Conservation (phyloP, 2,888 invertebrate species). For the Chrysolina oricalcia region DNA sequence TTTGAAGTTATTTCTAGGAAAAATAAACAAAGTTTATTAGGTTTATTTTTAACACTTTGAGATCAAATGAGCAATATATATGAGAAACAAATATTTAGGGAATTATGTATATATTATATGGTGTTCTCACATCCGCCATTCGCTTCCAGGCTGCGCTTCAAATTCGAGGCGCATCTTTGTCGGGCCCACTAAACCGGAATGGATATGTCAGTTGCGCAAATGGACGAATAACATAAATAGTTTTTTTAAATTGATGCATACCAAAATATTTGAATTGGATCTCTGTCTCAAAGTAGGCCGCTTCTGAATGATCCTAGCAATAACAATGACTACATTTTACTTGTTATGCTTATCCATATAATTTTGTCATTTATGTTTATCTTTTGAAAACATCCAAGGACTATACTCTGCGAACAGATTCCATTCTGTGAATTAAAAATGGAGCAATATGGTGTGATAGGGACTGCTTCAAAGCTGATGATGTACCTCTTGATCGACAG, state of each 20-base stretch:
- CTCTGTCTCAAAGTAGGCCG: too few species aligned
- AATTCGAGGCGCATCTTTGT: slow-evolving; percentile 21
- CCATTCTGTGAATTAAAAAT: too few species aligned
- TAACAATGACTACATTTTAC: too few species aligned
- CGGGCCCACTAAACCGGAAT: neutral
- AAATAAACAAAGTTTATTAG: slow-evolving; percentile 67
- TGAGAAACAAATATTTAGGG: slow-evolving; percentile 67
- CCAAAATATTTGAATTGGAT: neutral
- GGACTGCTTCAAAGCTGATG: too few species aligned
- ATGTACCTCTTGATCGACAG: too few species aligned
- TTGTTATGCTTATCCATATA: too few species aligned
- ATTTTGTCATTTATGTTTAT: too few species aligned
- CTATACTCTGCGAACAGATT: too few species aligned
- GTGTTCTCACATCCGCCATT: slow-evolving; percentile 66
- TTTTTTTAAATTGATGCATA: slow-evolving; percentile 3
- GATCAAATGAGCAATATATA: slow-evolving; percentile 55
- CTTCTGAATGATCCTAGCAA: too few species aligned
- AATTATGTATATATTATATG: slow-evolving; percentile 62
- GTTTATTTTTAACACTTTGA: slow-evolving; percentile 58
- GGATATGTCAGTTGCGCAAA: neutral
- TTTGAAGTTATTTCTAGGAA: slow-evolving; percentile 65
- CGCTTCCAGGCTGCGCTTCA: slow-evolving; percentile 61
- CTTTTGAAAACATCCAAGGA: too few species aligned
- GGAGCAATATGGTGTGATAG: too few species aligned
- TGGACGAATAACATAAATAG: slow-evolving; percentile 1